Evolutionary conservation across 2,888 invertebrate genomes (phyloP).

Genomic region (Sylvicola fuscatus): DNA sequence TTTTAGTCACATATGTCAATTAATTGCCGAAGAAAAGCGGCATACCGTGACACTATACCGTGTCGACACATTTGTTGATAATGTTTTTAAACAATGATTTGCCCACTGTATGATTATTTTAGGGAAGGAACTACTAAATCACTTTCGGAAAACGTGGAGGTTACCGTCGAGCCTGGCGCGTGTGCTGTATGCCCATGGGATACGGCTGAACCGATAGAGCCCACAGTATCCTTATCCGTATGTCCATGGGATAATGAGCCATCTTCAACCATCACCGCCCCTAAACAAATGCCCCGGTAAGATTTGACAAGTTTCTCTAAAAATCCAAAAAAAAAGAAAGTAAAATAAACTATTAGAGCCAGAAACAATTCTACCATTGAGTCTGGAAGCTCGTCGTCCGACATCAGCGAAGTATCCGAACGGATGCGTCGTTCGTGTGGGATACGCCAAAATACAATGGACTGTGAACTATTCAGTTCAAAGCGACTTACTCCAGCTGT

Average conservation of each 20-base stretch:
- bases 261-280: too few relatives aligned
- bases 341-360: slow-evolving; percentile 13
- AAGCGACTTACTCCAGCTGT: slow-evolving; percentile 19
- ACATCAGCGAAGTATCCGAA: slow-evolving; percentile 41
- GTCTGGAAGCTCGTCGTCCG: slow-evolving; percentile 55
- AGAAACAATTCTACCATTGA: slow-evolving; percentile 48
- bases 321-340: too few relatives aligned
- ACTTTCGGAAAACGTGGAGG: slow-evolving; percentile 16
- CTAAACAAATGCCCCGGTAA: too few relatives aligned
- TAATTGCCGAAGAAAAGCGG: slow-evolving; percentile 10
- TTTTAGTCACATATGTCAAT: slow-evolving; percentile 5
- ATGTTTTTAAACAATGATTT: neutral
- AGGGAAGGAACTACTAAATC: slow-evolving; percentile 18
- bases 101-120: slow-evolving; percentile 7
- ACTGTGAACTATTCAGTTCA: slow-evolving; percentile 35
- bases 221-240: slow-evolving; percentile 28
- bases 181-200: slow-evolving; percentile 25
- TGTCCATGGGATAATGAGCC: slow-evolving; percentile 32
- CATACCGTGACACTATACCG: slow-evolving; percentile 1
- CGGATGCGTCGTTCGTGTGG: slow-evolving; percentile 39
- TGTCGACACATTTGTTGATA: neutral
- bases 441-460: slow-evolving; percentile 45
- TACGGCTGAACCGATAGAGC: slow-evolving; percentile 9
- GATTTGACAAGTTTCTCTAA: too few relatives aligned
- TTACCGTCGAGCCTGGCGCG: slow-evolving; percentile 14